Base-by-base conservation (phyloP, 2,113 vertebrate genomes). In the Prunella fulvescens region DNA sequence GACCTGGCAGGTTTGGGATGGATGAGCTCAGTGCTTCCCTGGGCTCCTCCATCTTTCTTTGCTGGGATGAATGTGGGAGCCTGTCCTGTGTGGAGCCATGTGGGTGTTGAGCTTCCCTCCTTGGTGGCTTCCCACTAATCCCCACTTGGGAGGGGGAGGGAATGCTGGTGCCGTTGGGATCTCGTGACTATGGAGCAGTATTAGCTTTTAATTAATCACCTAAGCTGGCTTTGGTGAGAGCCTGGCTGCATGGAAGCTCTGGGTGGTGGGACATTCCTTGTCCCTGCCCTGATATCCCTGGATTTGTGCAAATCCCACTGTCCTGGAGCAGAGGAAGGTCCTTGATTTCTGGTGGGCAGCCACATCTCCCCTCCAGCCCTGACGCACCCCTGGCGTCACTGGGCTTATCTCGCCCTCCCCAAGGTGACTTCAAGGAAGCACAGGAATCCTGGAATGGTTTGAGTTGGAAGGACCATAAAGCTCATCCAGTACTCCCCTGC, bases 181-280 rank as follows among this genome's bases (percentile, higher is more conserved):
- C 98, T 96, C 95, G 97, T 98, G 98, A 98, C 97, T 97, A 4
- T 35, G 72, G 88, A 96, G 95, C 93, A 87, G 97, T 77, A 90
- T 98, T 97, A 98, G 96, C 95, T 65, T 95, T 93, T 97, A 91
- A 97, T 98, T 98, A 98, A 98, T 98, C 97, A 98, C 97, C 97
- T 98, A 97, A 98, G 98, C 97, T 95, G 97, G 95, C 96, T 96
- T 97, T 77, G 76, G 81, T 95, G 23, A 93, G 86, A 96, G 82
- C 92, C 73, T 0, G 6, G 85, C 86, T 33, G 40, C 18, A 9
- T 37, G 60, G 93, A 69, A 58, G 71, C 79, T 87, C 17, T 0
- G 4, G 47, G 92, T 1, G 1, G 84, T 64, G 62, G 81, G 93
- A 85, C 71, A 15, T 92, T 88, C 91, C 81, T 67, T 2, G 3